Evolutionary conservation across 2,113 vertebrate genomes (phyloP), one percentile per base, ranked within the genome.

Genomic region (Microcebus griseorufus): DNA sequence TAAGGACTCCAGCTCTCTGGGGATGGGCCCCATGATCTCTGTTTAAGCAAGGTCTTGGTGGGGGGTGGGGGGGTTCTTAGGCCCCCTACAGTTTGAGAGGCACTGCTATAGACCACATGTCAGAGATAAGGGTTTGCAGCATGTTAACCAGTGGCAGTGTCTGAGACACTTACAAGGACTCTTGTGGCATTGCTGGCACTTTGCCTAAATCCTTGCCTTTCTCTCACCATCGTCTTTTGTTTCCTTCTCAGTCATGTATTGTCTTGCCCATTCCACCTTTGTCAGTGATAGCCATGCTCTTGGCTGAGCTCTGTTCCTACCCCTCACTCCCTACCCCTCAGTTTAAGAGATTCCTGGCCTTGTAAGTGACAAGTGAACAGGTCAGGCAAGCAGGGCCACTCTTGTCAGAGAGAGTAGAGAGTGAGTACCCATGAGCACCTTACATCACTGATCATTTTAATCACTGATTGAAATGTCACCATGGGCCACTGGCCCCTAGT

Each of bases 91-190:
- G 7, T 25, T 9, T 23, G 29, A 60, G 84, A n/a, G 58, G 34
- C 8, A n/a, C 7, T 29, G 25, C 20, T 3, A 6, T 14, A 22
- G 51, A 25, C 10, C 34, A 23, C n/a, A 2, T 11, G 39, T 3
- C 29, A 42, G 25, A 29, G 20, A 25, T 16, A 17, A 6, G 67
- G 4, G 4, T 9, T 37, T 9, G 34, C 12, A 5, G 48, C 34
- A 2, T 22, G 1, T 34, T 14, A 2, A 9, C 29, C 39, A 8
- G 51, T 5, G 70, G 39, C 20, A 3, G 7, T 13, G 13, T 42
- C 69, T 1, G 42, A 2, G 55, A 42, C 5, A 0, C 27, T 0
- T 2, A 0, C 6, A 18, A 5, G 58, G 42, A 5, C 42, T 10
- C 37, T 39, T 51, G 12, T 3, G 23, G 25, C 25, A 0, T 16